Evolutionary conservation across 2,797 vertebrate genomes (phyloP), one percentile per base, ranked within the genome.

Genomic region (Agapornis canus): DNA sequence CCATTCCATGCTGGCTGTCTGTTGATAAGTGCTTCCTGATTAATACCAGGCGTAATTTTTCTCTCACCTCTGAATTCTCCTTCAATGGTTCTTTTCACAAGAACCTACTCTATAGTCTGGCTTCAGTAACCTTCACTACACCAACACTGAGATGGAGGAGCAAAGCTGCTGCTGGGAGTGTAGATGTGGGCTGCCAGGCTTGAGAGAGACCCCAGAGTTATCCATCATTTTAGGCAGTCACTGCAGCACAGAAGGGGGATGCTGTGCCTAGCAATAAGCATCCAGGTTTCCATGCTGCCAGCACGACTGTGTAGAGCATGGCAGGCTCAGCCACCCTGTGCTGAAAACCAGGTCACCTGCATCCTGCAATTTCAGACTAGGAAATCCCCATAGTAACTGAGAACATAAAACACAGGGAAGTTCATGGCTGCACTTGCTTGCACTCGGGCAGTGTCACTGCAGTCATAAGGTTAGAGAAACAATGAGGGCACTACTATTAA

Each of bases 401-500:
- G 47, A 82, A 63, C 14, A 20, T n/a, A 83, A 81, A 92, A 72
- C 6, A 1, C 15, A 10, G 32, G 71, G 39, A 72, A 88, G 89
- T 95, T 95, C 66, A 48, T 5, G 3, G 63, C 49, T 91, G 56
- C 77, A 82, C 82, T 91, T 88, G 60, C 65, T 94, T 70, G 25
- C 0, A 1, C 48, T 94, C 48, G 82, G 63, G 32, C 89, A 90
- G 70, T 88, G 85, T 90, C 82, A 76, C 37, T 86, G 84, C 66
- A 82, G 57, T 96, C 85, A 37, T 72, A 84, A 89, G 85, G 80
- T 70, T 82, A 92, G 51, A 71, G 73, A 73, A 95, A 86, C 79
- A 91, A 70, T 8, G 6, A 90, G 82, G 73, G 48, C 48, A 64
- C 87, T 86, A 39, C 63, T 79, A 32, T 91, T 92, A 94, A 76